Base-by-base conservation (phyloP, 1,140 invertebrate species). In the Pygmarrhopalites habei region DNA sequence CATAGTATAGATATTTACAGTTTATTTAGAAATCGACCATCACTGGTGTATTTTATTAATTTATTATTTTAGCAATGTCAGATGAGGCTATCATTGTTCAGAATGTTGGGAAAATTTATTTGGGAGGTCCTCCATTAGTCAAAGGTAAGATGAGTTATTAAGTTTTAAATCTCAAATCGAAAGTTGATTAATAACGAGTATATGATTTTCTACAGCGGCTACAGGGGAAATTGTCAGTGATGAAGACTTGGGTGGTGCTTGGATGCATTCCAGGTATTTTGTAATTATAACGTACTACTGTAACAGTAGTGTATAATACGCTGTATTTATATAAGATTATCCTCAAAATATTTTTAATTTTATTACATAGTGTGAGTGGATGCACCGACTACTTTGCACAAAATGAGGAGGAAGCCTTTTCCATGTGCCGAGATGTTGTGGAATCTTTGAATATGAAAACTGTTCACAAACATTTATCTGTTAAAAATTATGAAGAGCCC, bases 221-320 rank as follows among this genome's bases (percentile, higher is more conserved):
- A 84, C 82, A 55, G 84, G 83, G 23, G 85, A 86, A 75, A 79
- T 82, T 61, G 77, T 82, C 32, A 76, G 78, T 15, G 82, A 84
- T 25, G 85, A 87, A 75, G 81, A 86, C 53, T 72, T 86, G 12
- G 85, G 85, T 35, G 85, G 85, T 39, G 85, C 83, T 21, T 82
- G 83, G 71, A 68, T 86, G 14, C 84, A 86, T 74, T 85, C 83
- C 72, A 75, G 74, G 77, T 77, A 63, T 60, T 46, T 17, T n/a
- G n/a, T n/a, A 21, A 53, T 26, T 53, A 10, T 23, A 30, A n/a
- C n/a, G n/a, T n/a, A n/a, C n/a, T n/a, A n/a, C n/a, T n/a, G n/a
- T n/a, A n/a, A n/a, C n/a, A n/a, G 15, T n/a, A 41, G 39, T 41
- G 10, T n/a, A 12, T 12, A 10, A 12, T 19, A 56, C n/a, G 29